Evolutionary conservation across 1,140 invertebrate species (phyloP).

Genomic region (Nymphalis io): DNA sequence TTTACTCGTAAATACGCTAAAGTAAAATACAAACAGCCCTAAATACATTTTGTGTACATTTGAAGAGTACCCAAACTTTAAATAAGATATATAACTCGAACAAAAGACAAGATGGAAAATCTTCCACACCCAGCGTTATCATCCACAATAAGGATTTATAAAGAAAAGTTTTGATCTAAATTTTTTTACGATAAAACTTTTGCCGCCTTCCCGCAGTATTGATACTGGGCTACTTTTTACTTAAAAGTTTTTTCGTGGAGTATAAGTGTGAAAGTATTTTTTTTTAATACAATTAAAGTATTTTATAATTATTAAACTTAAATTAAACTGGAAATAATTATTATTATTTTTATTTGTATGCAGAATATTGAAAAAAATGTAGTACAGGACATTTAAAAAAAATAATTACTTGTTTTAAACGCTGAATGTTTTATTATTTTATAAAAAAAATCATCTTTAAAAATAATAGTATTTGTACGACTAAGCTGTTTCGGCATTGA

Average conservation of each 20-base stretch:
- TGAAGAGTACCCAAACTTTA: slow-evolving; percentile 24
- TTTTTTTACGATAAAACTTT: slow-evolving; percentile 39
- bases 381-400: too few relatives aligned
- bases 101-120: slow-evolving; percentile 27
- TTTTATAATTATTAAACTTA: too few relatives aligned
- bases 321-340: too few relatives aligned
- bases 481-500: too few relatives aligned
- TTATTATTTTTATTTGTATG: too few relatives aligned
- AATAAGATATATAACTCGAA: slow-evolving; percentile 36
- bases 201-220: slow-evolving; percentile 23
- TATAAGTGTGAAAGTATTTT: slow-evolving; percentile 1
- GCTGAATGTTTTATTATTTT: too few relatives aligned
- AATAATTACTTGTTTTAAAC: too few relatives aligned
- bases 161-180: slow-evolving; percentile 36
- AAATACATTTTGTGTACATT: slow-evolving; percentile 29
- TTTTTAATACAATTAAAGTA: background rate
- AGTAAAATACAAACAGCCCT: slow-evolving; percentile 19
- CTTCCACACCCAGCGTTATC: slow-evolving; percentile 25
- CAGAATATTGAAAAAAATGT: too few relatives aligned
- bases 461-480: too few relatives aligned
- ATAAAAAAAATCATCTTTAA: too few relatives aligned
- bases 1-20: background rate
- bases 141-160: slow-evolving; percentile 35
- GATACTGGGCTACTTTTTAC: slow-evolving; percentile 23
- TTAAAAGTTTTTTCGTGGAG: slow-evolving; percentile 1